Evolutionary conservation across 2,797 vertebrate species (phyloP).

Genomic region (Darevskia nairensis): DNA sequence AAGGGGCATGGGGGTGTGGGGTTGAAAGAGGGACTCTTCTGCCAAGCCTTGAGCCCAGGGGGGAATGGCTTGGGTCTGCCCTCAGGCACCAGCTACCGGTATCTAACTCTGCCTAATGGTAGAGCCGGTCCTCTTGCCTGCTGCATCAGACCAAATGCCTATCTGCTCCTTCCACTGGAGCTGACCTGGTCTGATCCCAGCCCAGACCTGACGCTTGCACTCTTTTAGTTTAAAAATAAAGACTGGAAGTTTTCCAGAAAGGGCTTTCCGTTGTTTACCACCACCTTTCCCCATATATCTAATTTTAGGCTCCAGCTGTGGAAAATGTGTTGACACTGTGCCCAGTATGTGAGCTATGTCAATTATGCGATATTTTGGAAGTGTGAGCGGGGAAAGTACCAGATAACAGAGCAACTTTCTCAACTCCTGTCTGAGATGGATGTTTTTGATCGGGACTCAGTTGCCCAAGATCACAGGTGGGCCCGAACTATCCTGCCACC

Average conservation of each 20-base stretch:
- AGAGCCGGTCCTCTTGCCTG: no score
- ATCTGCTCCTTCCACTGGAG: background rate
- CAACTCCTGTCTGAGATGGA: background rate
- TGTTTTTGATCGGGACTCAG: background rate
- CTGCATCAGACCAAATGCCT: no score
- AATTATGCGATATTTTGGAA: slow-evolving; percentile 58
- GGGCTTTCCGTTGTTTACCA: slow-evolving; percentile 19
- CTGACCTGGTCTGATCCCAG: background rate
- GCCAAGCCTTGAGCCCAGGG: no score
- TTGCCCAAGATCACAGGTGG: slow-evolving; percentile 12
- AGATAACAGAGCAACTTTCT: slow-evolving; percentile 49
- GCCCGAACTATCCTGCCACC: background rate
- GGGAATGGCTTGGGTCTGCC: no score
- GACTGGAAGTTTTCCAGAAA: background rate
- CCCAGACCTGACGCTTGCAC: background rate
- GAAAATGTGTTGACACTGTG: slow-evolving; percentile 62
- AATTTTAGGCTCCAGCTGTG: slow-evolving; percentile 39
- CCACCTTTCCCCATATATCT: slow-evolving; percentile 43
- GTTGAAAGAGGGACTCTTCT: no score
- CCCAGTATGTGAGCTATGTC: slow-evolving; percentile 41
- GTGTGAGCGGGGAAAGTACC: slow-evolving; percentile 44
- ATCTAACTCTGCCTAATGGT: no score
- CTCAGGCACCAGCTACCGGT: no score
- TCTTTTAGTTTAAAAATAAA: background rate
- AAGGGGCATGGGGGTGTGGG: no score